Evolutionary conservation across 2,797 vertebrate species (phyloP).

Genomic region (Ptychadena robeensis): DNA sequence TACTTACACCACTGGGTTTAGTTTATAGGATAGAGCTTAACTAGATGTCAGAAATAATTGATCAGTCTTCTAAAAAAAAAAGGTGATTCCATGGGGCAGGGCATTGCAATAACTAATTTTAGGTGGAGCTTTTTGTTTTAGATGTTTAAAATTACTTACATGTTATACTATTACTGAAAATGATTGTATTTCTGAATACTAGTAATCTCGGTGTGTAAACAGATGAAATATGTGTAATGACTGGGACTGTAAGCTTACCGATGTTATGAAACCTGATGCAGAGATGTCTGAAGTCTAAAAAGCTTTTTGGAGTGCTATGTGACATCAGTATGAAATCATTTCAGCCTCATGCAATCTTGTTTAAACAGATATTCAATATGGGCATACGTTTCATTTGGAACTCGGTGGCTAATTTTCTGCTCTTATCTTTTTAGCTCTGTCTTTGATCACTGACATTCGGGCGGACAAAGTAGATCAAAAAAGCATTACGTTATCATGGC

Average conservation of each 20-base stretch:
- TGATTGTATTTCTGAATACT: neutral
- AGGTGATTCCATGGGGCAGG: neutral
- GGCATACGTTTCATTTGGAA: neutral
- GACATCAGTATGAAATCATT: neutral
- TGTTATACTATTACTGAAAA: too few relatives aligned
- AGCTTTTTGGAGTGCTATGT: neutral
- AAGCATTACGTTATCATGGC: constrained; percentile 88
- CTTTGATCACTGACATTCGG: constrained; percentile 83
- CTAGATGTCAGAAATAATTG: too few relatives aligned
- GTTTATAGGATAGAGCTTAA: neutral
- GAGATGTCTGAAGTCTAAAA: neutral
- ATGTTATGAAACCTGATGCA: neutral
- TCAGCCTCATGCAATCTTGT: neutral
- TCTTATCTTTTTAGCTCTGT: constrained; percentile 72
- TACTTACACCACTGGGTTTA: neutral
- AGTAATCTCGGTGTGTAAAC: neutral
- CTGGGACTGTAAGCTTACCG: neutral
- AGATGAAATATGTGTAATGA: neutral
- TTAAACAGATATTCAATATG: neutral
- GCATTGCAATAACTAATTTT: neutral
- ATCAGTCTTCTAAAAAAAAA: neutral
- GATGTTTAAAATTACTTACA: too few relatives aligned
- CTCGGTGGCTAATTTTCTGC: constrained; percentile 6
- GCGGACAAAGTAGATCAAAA: constrained; percentile 88
- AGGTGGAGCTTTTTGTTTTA: neutral